Conservation (phyloP, 53 echinoderm and acorn worm species). For the Patiria pectinifera region DNA sequence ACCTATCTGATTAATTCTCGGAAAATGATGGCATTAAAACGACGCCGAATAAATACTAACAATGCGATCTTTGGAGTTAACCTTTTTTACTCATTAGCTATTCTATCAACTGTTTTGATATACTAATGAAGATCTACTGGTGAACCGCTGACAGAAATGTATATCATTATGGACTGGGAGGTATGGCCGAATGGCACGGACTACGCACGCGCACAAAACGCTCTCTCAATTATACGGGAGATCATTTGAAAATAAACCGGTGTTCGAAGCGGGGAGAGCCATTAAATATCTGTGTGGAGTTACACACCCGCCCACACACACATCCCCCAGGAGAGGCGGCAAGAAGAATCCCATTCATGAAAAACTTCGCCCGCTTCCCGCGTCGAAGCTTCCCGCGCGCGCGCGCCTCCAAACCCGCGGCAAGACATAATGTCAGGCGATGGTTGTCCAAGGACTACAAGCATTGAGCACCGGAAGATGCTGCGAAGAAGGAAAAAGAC, state of each 20-base stretch:
- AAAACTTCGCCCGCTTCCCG: conserved; percentile 23
- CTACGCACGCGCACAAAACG: conserved; percentile 15
- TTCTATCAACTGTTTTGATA: too few relatives aligned
- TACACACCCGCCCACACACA: conserved; percentile 22
- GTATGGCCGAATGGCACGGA: conserved; percentile 10
- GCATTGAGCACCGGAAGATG: conserved; percentile 24
- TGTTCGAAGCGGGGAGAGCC: conserved; percentile 9
- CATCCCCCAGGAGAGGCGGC: background rate
- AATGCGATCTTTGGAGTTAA: too few relatives aligned
- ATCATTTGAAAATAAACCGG: conserved; percentile 11
- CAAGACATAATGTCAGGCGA: background rate
- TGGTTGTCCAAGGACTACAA: background rate
- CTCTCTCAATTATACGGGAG: background rate
- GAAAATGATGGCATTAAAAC: too few relatives aligned
- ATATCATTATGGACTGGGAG: background rate
- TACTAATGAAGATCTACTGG: background rate
- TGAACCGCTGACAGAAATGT: background rate
- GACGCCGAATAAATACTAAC: too few relatives aligned
- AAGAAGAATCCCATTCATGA: conserved; percentile 49
- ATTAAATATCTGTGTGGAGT: conserved; percentile 6
- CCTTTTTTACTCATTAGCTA: too few relatives aligned
- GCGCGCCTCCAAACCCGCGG: background rate
- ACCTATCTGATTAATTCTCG: too few relatives aligned
- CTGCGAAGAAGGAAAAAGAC: conserved; percentile 1
- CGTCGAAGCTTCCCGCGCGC: background rate